A percentile compares a stretch with the other conserved stretches of the same genome.
phyloP scores from a whole-genome alignment of 2,888 invertebrate genomes.

The Cyrtodaria siliqua region DNA sequence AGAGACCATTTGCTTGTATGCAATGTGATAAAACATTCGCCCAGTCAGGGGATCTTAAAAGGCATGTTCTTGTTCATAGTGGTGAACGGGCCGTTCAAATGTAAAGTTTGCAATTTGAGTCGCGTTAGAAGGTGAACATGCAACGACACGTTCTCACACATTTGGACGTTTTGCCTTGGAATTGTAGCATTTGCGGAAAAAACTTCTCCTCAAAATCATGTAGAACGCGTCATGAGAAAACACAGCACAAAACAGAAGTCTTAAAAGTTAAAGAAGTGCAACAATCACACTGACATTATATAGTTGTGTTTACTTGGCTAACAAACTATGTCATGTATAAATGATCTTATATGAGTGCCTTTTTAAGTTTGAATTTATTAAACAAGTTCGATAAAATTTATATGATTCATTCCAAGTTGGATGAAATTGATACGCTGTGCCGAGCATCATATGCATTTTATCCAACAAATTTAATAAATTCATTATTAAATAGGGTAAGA shows the following conservation, averaged over 20 bases:
- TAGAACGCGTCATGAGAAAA: background rate
- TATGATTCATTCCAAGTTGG: no score
- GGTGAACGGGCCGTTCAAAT: background rate
- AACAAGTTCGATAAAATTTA: no score
- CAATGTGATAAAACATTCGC: background rate
- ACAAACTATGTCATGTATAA: no score
- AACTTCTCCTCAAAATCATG: background rate
- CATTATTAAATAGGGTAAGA: no score
- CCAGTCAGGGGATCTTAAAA: background rate
- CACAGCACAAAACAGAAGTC: background rate
- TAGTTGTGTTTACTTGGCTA: no score
- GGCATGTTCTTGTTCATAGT: background rate
- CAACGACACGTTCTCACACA: background rate
- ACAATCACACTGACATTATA: no score
- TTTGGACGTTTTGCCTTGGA: background rate
- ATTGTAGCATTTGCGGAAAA: background rate
- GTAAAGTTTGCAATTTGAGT: background rate
- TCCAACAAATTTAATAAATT: no score
- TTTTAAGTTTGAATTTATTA: no score
- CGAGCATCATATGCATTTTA: no score
- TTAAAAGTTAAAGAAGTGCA: no score
- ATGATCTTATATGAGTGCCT: no score
- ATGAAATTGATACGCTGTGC: no score
- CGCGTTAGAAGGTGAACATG: background rate
- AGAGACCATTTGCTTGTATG: background rate